Conservation (phyloP, 2,113 vertebrate species). For the Chloropsis hardwickii region DNA sequence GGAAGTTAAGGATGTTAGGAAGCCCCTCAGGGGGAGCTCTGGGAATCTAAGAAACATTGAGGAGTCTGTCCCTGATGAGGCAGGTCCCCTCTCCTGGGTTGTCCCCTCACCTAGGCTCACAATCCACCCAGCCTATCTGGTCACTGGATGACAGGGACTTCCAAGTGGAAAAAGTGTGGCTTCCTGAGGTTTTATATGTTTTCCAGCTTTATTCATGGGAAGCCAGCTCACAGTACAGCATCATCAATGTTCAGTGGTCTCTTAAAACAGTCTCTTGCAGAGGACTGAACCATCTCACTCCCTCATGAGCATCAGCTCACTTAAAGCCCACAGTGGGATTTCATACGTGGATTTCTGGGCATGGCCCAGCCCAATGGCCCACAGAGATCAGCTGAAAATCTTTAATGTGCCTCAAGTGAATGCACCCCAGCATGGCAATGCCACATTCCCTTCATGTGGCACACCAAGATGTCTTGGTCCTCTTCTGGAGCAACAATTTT, state of each 20-base stretch:
- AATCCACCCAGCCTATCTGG: not conserved
- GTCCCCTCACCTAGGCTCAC: not conserved
- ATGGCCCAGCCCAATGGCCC: not conserved
- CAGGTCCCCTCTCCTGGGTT: not conserved
- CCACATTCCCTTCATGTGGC: rapidly evolving
- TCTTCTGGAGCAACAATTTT: not conserved
- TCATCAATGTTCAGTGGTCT: not conserved
- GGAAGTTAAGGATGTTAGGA: not conserved
- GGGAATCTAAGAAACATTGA: not conserved
- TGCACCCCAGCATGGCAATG: not conserved
- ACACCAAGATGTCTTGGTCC: not conserved
- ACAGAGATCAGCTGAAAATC: not conserved
- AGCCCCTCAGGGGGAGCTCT: not conserved
- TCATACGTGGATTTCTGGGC: not conserved
- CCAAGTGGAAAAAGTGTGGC: not conserved
- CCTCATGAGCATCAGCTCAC: not conserved
- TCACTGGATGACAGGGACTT: not conserved
- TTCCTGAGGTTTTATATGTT: not conserved
- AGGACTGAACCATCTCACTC: not conserved
- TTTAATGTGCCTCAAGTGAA: not conserved
- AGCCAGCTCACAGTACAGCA: not conserved
- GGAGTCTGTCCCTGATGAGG: not conserved
- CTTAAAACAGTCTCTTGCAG: not conserved
- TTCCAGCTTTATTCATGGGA: not conserved
- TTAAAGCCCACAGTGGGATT: rapidly evolving